Percentiles rank a stretch among this genome's conserved stretches.
These are phyloP conservation scores for Rhombomys opimus DNA, from an alignment of 2,113 vertebrate species.

Conservation along the genomic window DNA sequence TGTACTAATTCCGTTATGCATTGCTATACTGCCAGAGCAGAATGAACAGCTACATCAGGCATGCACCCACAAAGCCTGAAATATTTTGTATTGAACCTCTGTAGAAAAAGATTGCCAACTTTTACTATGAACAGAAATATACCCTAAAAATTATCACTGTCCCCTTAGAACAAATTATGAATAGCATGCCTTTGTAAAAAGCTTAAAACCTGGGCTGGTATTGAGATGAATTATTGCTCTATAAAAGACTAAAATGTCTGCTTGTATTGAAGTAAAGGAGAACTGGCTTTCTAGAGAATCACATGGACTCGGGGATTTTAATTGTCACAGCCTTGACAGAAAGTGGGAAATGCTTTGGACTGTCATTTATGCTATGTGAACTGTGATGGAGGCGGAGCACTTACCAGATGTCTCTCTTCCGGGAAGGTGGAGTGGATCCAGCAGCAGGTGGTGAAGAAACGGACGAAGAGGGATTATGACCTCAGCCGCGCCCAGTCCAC, in stretches of 20 bases:
- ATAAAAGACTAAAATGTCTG: background rate
- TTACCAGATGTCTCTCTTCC: conserved; percentile 80
- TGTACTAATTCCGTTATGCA: background rate
- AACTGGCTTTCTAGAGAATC: background rate
- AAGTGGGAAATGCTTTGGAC: conserved; percentile 50
- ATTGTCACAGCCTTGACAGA: conserved; percentile 42
- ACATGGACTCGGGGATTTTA: background rate
- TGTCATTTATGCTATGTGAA: conserved; percentile 69
- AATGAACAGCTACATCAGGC: background rate
- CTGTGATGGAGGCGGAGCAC: conserved; percentile 54
- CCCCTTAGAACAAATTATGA: background rate
- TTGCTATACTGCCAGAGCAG: background rate
- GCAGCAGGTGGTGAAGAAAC: conserved; percentile 97
- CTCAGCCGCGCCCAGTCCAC: conserved; percentile 89
- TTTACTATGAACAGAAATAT: background rate
- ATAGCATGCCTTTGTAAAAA: conserved; percentile 35
- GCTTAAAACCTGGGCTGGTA: background rate
- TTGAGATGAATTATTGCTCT: background rate
- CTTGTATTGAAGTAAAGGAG: conserved; percentile 36
- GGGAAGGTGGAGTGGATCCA: conserved; percentile 99
- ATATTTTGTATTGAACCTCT: conserved; percentile 8
- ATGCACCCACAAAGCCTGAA: background rate
- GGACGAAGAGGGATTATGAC: conserved; percentile 98
- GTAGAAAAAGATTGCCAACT: background rate
- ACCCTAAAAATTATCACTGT: conserved; percentile 17